phyloP scores from a whole-genome alignment of 2,888 invertebrate species.

The Lampropteryx suffumata region DNA sequence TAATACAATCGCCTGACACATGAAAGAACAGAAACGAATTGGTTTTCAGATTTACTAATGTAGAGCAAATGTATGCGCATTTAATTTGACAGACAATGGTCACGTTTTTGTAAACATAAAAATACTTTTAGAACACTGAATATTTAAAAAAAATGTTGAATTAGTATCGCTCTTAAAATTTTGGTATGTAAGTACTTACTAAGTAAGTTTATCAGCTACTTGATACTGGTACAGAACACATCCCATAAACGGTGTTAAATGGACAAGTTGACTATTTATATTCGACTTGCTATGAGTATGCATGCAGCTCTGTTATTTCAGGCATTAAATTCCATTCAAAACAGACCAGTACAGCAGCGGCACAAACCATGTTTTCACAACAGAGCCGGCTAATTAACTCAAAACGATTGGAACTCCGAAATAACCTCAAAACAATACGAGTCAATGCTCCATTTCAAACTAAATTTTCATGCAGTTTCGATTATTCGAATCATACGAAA shows the following conservation, averaged over 20 bases:
- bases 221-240: no score
- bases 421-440: slow-evolving; percentile 25
- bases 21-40: not conserved
- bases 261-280: not conserved
- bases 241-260: no score
- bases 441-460: slow-evolving; percentile 19
- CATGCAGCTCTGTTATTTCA: slow-evolving; percentile 18
- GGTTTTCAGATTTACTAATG: slow-evolving; percentile 23
- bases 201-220: no score
- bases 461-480: slow-evolving; percentile 12
- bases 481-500: slow-evolving; percentile 8
- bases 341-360: slow-evolving; percentile 7
- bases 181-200: not conserved
- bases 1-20: not conserved
- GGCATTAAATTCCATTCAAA: slow-evolving; percentile 21
- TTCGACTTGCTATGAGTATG: not conserved
- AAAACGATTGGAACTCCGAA: slow-evolving; percentile 19
- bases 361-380: slow-evolving; percentile 21
- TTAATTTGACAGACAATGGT: not conserved
- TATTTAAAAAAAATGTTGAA: no score
- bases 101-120: not conserved
- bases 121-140: no score
- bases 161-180: no score
- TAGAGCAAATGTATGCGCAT: slow-evolving; percentile 21
- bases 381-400: slow-evolving; percentile 24